phyloP scores from a whole-genome alignment of 2,888 invertebrate species.

The Epistrophe eligans region DNA sequence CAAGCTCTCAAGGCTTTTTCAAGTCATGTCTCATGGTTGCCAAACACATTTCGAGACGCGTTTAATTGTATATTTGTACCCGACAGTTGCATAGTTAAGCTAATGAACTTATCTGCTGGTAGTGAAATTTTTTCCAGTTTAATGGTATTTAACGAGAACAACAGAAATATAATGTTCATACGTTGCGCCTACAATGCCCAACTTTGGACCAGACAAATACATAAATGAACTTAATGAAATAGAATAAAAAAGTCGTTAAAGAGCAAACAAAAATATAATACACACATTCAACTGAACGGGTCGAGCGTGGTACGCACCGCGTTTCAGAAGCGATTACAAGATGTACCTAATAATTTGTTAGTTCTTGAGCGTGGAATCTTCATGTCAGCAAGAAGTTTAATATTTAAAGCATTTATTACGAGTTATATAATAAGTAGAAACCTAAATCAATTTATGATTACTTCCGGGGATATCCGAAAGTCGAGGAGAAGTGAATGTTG shows the following conservation, averaged over 20 bases:
- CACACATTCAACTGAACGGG: not conserved
- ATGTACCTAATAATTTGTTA: not conserved
- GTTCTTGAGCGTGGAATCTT: not conserved
- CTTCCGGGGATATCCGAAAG: not conserved
- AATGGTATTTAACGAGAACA: conserved; percentile 36
- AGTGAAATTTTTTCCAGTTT: conserved; percentile 10
- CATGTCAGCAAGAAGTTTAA: not conserved
- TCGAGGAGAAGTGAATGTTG: too few relatives aligned
- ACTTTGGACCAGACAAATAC: conserved; percentile 49
- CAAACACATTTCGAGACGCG: conserved; percentile 31
- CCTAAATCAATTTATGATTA: too few relatives aligned
- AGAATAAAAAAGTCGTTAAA: conserved; percentile 33
- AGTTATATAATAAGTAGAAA: not conserved
- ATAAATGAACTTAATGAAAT: conserved; percentile 62
- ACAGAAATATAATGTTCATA: conserved; percentile 50
- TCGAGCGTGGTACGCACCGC: not conserved
- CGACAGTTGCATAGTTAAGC: conserved; percentile 28
- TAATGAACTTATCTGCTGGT: conserved; percentile 40
- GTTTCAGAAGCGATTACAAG: not conserved
- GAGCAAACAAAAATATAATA: conserved; percentile 8
- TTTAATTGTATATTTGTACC: conserved; percentile 46
- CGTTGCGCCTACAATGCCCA: conserved; percentile 68
- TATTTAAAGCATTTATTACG: not conserved
- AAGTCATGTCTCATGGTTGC: conserved; percentile 14
- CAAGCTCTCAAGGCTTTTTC: conserved; percentile 13